Base-by-base conservation (phyloP, 2,113 vertebrate species). In the Chaenocephalus aceratus region DNA sequence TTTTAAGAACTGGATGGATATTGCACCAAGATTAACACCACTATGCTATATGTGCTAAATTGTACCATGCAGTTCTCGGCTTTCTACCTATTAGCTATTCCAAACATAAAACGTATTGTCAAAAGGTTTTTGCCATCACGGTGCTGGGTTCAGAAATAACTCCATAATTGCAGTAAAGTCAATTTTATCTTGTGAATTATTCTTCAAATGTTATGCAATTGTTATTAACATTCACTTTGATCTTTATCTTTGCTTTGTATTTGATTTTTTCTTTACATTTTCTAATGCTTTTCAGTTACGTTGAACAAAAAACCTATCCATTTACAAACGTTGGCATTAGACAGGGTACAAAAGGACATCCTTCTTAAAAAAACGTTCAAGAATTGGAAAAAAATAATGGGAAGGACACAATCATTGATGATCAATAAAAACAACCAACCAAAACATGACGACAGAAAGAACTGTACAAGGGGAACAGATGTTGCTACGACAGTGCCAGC, bases 111-210 rank as follows among this genome's bases (percentile, higher is more conserved):
- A 72, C 56, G 51, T 59, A 63, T 57, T 48, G 57, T 5, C 10
- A 30, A 46, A 61, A 44, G 12, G 18, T 72, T 23, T 61, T 72
- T 72, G 45, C 36, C n/a, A 57, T 65, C 58, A 44, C 2, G 59
- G 34, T 16, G 26, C 16, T 53, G 53, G 65, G 59, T 66, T 61
- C 26, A 70, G 8, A 70, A 51, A 16, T 66, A 46, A 5, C 48
- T 76, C 14, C 10, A 6, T 59, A 12, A 54, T 36, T 30, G 30
- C 30, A 30, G 15, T 23, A 48, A 49, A 72, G 46, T 65, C 14
- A 67, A 2, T 12, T 4, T 67, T 44, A 49, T 53, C 52, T 53
- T 53, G 36, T 8, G 6, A 6, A 41, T 7, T 41, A 30, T 30
- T 30, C 30, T 30, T 30, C 30, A 30, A 30, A 30, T 30, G 30